These are phyloP conservation scores for Myodes glareolus DNA, from an alignment of 2,113 vertebrate species.

Conservation along the genomic window DNA sequence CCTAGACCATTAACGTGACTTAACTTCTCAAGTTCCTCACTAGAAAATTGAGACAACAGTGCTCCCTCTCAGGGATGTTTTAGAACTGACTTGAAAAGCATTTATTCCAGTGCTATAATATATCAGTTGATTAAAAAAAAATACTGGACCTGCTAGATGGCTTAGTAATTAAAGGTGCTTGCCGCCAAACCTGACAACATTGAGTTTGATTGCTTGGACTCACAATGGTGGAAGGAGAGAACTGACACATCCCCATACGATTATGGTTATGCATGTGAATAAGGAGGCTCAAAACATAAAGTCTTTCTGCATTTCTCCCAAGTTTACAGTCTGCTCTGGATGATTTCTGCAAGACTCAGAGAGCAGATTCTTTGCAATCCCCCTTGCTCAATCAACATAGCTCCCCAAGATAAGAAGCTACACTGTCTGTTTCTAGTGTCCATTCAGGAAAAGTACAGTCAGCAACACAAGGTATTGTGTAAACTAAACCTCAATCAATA, in stretches of 20 bases:
- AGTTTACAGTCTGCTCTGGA: background rate
- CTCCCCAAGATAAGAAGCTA: background rate
- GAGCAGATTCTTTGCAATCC: background rate
- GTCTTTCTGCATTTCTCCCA: background rate
- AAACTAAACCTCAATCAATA: background rate
- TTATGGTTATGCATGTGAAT: background rate
- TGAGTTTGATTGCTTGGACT: background rate
- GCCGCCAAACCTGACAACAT: background rate
- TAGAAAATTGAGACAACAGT: background rate
- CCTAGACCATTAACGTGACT: background rate
- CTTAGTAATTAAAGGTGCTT: background rate
- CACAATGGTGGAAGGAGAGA: background rate
- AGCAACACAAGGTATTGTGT: background rate
- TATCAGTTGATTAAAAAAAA: background rate
- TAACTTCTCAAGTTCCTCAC: background rate
- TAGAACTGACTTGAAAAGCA: background rate
- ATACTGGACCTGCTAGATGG: background rate
- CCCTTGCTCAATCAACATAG: background rate
- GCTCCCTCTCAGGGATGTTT: background rate
- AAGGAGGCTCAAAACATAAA: background rate
- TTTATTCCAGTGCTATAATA: background rate
- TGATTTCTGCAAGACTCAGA: background rate
- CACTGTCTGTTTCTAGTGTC: background rate
- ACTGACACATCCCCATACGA: background rate
- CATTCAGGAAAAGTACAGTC: background rate